Conservation (phyloP, 2,888 invertebrate genomes). For the Palloptera scutellata region DNA sequence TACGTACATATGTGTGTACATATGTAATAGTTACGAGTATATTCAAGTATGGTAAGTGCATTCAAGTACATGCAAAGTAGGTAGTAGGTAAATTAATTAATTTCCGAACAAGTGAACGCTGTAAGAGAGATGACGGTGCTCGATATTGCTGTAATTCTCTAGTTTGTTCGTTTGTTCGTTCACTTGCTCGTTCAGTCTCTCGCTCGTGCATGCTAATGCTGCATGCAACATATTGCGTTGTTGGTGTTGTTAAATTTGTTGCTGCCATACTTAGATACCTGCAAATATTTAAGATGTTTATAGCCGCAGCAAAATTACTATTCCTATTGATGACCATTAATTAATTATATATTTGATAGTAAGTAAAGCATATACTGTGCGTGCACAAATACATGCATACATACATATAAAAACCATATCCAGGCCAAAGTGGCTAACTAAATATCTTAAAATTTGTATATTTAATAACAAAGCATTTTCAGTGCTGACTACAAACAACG, state of each 20-base stretch:
- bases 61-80: constrained; percentile 1
- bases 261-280: neutral
- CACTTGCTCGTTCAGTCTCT: no score
- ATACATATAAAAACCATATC: no score
- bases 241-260: no score
- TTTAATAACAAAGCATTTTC: no score
- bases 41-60: neutral
- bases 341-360: neutral
- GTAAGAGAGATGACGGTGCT: constrained; percentile 27
- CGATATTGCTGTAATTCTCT: neutral
- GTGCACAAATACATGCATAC: no score
- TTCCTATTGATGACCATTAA: neutral
- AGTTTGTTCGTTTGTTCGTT: no score
- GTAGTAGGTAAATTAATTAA: constrained; percentile 35
- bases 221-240: no score
- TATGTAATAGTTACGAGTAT: neutral
- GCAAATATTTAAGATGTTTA: constrained; percentile 1
- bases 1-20: neutral
- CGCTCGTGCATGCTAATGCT: no score
- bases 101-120: constrained; percentile 28
- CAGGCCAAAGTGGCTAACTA: no score
- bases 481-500: no score
- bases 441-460: no score
- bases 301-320: neutral
- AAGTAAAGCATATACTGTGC: no score